Evolutionary conservation across 2,113 vertebrate species (phyloP).

Genomic region (Calypte anna): DNA sequence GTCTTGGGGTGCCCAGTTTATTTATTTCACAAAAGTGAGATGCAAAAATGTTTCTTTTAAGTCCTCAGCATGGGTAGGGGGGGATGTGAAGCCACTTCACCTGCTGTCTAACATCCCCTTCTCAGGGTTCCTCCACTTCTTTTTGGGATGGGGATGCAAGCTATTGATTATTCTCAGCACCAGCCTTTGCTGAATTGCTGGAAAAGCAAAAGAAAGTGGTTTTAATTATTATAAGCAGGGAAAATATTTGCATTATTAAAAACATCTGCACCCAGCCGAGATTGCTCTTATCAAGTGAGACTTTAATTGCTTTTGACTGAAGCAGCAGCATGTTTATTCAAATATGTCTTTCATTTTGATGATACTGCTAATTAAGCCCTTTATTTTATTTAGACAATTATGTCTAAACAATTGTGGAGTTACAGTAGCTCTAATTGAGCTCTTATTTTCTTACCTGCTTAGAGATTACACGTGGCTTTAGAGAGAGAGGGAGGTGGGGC

Average conservation of each 20-base stretch:
- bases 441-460: conserved; percentile 14
- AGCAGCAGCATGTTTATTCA: conserved; percentile 38
- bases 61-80: neutral
- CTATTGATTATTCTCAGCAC: neutral
- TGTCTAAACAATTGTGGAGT: conserved; percentile 17
- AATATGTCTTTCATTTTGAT: conserved; percentile 31
- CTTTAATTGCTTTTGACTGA: conserved; percentile 62
- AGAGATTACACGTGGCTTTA: neutral
- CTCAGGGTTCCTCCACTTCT: accelerated
- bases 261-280: conserved; percentile 64
- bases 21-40: neutral
- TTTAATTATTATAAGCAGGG: conserved; percentile 59
- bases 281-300: conserved; percentile 56
- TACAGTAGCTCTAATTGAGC: conserved; percentile 30
- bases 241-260: conserved; percentile 60
- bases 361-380: conserved; percentile 39
- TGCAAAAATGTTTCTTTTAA: neutral
- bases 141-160: neutral
- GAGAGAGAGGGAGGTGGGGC: neutral
- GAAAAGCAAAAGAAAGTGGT: neutral
- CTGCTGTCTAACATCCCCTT: neutral
- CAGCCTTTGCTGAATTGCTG: neutral
- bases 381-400: conserved; percentile 59
- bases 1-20: neutral
- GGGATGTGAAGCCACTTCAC: neutral